Evolutionary conservation across 2,797 vertebrate genomes (phyloP).

Genomic region (Sebastes diaconus): DNA sequence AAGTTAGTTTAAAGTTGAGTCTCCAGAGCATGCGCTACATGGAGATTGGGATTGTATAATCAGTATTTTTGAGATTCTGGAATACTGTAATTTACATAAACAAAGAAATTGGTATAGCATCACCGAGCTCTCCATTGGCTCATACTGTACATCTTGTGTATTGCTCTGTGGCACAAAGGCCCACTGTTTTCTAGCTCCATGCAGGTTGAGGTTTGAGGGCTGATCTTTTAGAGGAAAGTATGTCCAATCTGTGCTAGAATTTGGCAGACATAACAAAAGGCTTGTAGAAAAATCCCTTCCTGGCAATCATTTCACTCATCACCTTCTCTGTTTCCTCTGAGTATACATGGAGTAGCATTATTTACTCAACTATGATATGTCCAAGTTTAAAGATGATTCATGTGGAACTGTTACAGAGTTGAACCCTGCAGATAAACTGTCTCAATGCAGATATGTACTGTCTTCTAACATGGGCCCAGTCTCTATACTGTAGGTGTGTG

Average conservation of each 20-base stretch:
- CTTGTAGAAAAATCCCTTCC: not conserved
- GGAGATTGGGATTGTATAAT: not conserved
- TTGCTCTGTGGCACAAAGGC: not conserved
- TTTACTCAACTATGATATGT: not conserved
- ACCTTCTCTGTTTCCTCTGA: not conserved
- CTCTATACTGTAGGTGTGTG: conserved; percentile 20
- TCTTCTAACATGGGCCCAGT: not conserved
- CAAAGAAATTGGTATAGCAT: not conserved
- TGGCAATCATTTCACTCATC: not conserved
- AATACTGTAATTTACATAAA: not conserved
- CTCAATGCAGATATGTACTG: conserved; percentile 27
- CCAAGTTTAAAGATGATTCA: not conserved
- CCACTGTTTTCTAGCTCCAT: not conserved
- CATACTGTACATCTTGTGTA: not conserved
- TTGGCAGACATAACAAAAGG: not conserved
- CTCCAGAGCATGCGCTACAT: not conserved
- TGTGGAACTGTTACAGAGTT: not conserved
- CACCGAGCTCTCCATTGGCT: not conserved
- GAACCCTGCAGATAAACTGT: not conserved
- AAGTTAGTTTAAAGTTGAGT: not conserved
- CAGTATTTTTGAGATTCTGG: not conserved
- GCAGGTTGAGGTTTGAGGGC: not conserved
- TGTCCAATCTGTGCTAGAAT: not conserved
- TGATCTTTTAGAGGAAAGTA: not conserved
- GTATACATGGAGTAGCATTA: not conserved